Percentiles rank a stretch among this genome's conserved stretches.
Conservation (phyloP, 2,797 vertebrate genomes). For the Sparus aurata region DNA sequence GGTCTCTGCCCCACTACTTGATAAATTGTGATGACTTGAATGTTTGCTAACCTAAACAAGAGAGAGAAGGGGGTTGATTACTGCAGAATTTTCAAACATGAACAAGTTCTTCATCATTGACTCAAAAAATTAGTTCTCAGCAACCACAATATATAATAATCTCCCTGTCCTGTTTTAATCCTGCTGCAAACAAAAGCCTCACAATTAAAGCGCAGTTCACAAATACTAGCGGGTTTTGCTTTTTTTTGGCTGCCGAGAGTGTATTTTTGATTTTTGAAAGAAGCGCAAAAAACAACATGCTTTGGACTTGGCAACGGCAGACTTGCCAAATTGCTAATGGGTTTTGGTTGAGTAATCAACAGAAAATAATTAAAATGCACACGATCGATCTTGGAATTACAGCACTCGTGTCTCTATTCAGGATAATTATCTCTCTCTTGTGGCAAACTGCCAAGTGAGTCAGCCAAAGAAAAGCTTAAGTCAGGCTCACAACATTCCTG, state of each 20-base stretch:
- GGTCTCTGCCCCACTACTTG: neutral
- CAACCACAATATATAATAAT: slow-evolving; percentile 11
- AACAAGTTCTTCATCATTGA: slow-evolving; percentile 19
- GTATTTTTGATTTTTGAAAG: slow-evolving; percentile 46
- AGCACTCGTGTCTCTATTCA: slow-evolving; percentile 31
- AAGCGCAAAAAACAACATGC: slow-evolving; percentile 39
- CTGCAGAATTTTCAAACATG: neutral
- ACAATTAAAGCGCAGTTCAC: slow-evolving; percentile 33
- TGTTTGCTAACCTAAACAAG: neutral
- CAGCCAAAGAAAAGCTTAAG: slow-evolving; percentile 42
- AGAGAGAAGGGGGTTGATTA: neutral
- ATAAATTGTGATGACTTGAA: neutral
- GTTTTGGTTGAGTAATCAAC: slow-evolving; percentile 52
- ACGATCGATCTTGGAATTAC: slow-evolving; percentile 35
- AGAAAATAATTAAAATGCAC: slow-evolving; percentile 48
- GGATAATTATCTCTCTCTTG: slow-evolving; percentile 32
- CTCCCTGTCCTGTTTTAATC: neutral
- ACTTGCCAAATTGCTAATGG: slow-evolving; percentile 62
- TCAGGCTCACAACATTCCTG: slow-evolving; percentile 24
- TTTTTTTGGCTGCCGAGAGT: slow-evolving; percentile 25
- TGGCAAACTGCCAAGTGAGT: slow-evolving; percentile 45
- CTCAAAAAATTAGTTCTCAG: slow-evolving; percentile 12
- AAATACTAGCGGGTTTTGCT: slow-evolving; percentile 36
- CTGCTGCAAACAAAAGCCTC: slow-evolving; percentile 36
- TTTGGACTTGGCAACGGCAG: slow-evolving; percentile 26